These are phyloP conservation scores for Pseudopleuronectes americanus DNA, from an alignment of 2,797 vertebrate genomes.

Conservation along the genomic window DNA sequence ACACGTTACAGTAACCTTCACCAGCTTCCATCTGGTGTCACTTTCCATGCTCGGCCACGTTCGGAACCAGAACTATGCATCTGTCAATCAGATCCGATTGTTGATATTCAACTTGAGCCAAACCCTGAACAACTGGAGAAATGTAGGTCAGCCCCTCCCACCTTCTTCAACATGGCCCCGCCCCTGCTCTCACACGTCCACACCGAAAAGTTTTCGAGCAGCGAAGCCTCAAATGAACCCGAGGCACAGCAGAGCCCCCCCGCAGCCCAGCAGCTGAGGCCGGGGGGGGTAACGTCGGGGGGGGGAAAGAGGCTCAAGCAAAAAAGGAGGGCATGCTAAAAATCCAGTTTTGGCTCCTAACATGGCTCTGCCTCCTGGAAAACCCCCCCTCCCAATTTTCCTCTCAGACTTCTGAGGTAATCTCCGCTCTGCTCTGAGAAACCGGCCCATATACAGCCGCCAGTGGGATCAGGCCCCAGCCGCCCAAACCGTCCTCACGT, in stretches of 20 bases:
- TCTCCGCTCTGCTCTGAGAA: constrained; percentile 66
- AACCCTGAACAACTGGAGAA: constrained; percentile 46
- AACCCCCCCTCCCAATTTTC: constrained; percentile 6
- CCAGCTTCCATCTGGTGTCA: constrained; percentile 5
- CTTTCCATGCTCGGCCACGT: constrained; percentile 7
- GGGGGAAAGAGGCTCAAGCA: constrained; percentile 22
- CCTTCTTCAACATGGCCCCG: constrained; percentile 40
- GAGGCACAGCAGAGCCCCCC: neutral
- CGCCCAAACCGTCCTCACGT: constrained; percentile 59
- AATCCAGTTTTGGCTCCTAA: constrained; percentile 50
- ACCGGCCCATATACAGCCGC: constrained; percentile 72
- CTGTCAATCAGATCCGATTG: constrained; percentile 43
- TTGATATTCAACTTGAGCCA: constrained; percentile 19
- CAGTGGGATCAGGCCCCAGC: constrained; percentile 45
- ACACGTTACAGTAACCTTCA: neutral
- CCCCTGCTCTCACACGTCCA: constrained; percentile 40
- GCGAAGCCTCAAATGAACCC: constrained; percentile 74
- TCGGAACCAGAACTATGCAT: constrained; percentile 44
- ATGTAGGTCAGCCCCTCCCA: constrained; percentile 83
- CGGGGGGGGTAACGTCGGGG: constrained; percentile 20
- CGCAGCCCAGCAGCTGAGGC: constrained; percentile 56
- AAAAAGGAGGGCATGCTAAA: constrained; percentile 35
- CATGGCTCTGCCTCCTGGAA: constrained; percentile 31
- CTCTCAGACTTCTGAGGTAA: constrained; percentile 62
- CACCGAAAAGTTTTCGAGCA: constrained; percentile 52